Base-by-base conservation (phyloP, 2,888 invertebrate genomes). In the Chymomyza fuscimana region DNA sequence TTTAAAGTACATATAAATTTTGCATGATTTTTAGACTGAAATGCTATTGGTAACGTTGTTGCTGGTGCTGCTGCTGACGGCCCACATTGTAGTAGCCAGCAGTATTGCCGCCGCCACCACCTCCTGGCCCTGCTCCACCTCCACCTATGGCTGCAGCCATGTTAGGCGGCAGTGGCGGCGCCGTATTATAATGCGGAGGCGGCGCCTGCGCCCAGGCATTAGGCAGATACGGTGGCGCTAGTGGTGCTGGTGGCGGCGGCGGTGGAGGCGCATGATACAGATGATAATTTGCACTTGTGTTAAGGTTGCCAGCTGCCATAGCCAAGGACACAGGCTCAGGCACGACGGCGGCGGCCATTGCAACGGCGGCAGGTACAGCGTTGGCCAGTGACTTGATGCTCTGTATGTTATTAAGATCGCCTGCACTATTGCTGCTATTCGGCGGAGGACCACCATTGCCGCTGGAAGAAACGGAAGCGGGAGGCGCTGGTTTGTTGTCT, bases 351-450 rank as follows among this genome's bases (percentile, higher is more conserved):
- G 76, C 54, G 2, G 81, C 75, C 1, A 75, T 71, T 65, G 74
- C 76, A 19, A 74, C 72, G 15, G 76, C 73, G 16, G 76, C 73
- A 12, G 89, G 77, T 52, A 81, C 78, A 7, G 87, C 75, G 65
- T 73, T 89, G 36, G 90, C 86, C 60, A 91, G 80, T 10, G 91
- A 90, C 52, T 90, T 90, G 22, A 90, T 91, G 52, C 73, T 78
- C 70, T 90, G 90, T 73, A 90, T 90, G 63, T 88, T 90, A 69
- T 86, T 91, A 3, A 87, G 65, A 61, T 91, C 90, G 5, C 50
- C 58, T 12, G 46, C 54, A 50, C 22, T 19, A 54, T 65, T 40
- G 46, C 16, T 25, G 12, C 56, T 36, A 40, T n/a, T 40, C 16
- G 9, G 5, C 2, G 7, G 25, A 63, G 46, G 59, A 70, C 75